These are phyloP conservation scores for Platyscelio sp. DNA, from an alignment of 2,888 invertebrate species.

Conservation along the genomic window DNA sequence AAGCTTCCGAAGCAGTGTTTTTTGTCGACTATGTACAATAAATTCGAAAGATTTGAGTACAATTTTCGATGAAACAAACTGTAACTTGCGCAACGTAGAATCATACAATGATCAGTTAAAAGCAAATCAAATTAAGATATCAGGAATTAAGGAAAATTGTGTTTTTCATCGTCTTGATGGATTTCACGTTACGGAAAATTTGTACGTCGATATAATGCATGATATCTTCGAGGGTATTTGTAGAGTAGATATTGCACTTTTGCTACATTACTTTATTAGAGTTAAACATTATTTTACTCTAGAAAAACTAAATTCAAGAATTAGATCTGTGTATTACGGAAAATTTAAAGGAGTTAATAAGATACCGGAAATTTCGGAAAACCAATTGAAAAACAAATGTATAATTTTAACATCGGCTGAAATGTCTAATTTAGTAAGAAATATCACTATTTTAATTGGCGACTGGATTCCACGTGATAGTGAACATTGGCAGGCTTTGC, in stretches of 20 bases:
- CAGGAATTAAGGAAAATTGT: not conserved
- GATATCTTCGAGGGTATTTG: constrained; percentile 23
- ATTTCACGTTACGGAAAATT: constrained; percentile 65
- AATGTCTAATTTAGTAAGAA: constrained; percentile 59
- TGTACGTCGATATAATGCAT: constrained; percentile 51
- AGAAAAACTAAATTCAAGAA: constrained; percentile 51
- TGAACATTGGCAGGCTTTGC: constrained; percentile 30
- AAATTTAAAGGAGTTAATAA: constrained; percentile 26
- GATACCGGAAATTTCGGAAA: constrained; percentile 36
- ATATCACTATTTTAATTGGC: not conserved
- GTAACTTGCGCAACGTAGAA: not conserved
- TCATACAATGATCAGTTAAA: not conserved
- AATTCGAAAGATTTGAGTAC: not conserved
- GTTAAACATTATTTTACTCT: constrained; percentile 49
- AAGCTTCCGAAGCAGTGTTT: not conserved
- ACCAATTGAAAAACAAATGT: constrained; percentile 40
- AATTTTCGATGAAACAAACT: not conserved
- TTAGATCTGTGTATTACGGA: constrained; percentile 38
- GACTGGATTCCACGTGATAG: not conserved
- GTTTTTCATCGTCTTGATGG: constrained; percentile 25
- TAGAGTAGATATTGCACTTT: constrained; percentile 47
- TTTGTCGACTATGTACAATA: constrained; percentile 16
- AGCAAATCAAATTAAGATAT: not conserved
- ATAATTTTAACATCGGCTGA: constrained; percentile 67
- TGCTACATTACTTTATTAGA: constrained; percentile 43